A percentile compares a stretch with the other conserved stretches of the same genome.
Conservation (phyloP, 2,797 vertebrate species). For the Lithobates sylvaticus region DNA sequence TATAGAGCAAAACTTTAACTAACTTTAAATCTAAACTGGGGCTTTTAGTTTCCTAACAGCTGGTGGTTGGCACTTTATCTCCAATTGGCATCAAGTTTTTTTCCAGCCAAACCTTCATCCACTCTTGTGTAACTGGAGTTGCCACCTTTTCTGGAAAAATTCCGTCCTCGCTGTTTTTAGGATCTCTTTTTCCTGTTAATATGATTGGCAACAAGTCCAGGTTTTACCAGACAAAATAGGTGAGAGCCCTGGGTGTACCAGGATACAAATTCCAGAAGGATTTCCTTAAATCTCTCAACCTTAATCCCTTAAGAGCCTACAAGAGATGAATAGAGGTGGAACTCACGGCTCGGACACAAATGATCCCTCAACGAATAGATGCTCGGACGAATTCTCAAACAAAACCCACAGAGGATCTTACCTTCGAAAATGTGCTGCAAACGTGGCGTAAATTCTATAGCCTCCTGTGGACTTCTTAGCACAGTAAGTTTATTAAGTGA, state of each 20-base stretch:
- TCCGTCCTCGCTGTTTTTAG: too few relatives aligned
- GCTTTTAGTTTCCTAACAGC: too few relatives aligned
- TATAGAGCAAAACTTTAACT: too few relatives aligned
- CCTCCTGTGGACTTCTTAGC: neutral
- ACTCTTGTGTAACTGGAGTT: too few relatives aligned
- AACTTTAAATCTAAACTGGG: too few relatives aligned
- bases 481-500: neutral
- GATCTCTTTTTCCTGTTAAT: too few relatives aligned
- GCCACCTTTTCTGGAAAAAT: too few relatives aligned
- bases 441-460: neutral
- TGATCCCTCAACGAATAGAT: neutral
- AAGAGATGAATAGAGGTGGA: neutral
- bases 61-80: too few relatives aligned
- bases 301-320: neutral
- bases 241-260: neutral
- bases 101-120: too few relatives aligned
- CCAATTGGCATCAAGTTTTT: too few relatives aligned
- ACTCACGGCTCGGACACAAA: neutral
- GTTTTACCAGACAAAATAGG: too few relatives aligned
- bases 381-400: neutral
- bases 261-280: neutral
- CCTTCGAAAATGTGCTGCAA: conserved; percentile 33
- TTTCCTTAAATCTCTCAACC: neutral
- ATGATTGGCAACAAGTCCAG: too few relatives aligned
- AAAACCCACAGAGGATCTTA: neutral